phyloP scores from a whole-genome alignment of 2,888 invertebrate species.

The Noctua janthe region DNA sequence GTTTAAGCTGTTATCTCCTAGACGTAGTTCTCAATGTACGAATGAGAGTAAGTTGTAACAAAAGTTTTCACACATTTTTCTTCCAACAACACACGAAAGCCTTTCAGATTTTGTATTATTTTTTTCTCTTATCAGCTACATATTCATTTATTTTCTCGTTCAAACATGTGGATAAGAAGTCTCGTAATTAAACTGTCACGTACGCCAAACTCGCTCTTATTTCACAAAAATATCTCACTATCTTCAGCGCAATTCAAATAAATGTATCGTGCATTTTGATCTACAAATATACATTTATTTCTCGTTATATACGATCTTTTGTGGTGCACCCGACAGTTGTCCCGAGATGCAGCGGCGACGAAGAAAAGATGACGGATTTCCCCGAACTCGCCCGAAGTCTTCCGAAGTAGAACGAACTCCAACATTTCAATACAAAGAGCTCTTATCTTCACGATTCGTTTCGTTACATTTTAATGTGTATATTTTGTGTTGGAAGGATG shows the following conservation, averaged over 20 bases:
- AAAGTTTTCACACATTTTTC: constrained; percentile 23
- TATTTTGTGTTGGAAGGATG: constrained; percentile 51
- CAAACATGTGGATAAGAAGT: constrained; percentile 5
- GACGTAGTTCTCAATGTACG: constrained; percentile 15
- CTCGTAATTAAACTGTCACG: constrained; percentile 33
- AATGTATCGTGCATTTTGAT: constrained; percentile 44
- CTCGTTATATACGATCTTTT: constrained; percentile 55
- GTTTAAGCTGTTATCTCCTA: constrained; percentile 50
- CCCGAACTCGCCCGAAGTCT: constrained; percentile 43
- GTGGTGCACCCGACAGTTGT: constrained; percentile 57
- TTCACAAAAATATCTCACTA: constrained; percentile 5
- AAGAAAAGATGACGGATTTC: constrained; percentile 70
- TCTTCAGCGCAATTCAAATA: constrained; percentile 36
- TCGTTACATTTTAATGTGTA: constrained; percentile 74
- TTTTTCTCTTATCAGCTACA: constrained; percentile 5
- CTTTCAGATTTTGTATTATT: constrained; percentile 2
- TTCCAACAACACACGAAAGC: not conserved
- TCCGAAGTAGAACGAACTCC: constrained; percentile 46
- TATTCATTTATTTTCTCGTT: constrained; percentile 10
- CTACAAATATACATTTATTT: constrained; percentile 51
- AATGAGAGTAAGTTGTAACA: constrained; percentile 26
- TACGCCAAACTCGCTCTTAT: constrained; percentile 12
- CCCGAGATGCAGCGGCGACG: constrained; percentile 60
- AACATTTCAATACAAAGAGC: constrained; percentile 62
- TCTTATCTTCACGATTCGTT: constrained; percentile 79